phyloP scores from a whole-genome alignment of 2,888 invertebrate genomes.

The Euzophera pinguis region DNA sequence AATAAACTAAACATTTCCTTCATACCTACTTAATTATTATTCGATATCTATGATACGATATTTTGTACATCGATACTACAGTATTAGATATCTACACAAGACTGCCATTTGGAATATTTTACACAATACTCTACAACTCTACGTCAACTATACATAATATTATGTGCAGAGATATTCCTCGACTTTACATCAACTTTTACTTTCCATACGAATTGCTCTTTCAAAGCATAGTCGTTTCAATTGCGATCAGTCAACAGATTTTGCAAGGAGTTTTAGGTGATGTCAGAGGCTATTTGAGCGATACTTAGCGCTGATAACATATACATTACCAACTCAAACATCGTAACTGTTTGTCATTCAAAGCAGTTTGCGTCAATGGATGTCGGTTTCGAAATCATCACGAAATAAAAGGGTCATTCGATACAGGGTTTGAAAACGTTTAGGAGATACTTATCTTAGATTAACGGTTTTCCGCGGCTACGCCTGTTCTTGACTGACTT shows the following conservation, averaged over 20 bases:
- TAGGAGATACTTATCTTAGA: constrained; percentile 12
- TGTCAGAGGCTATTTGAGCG: constrained; percentile 3
- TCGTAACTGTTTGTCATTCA: constrained; percentile 14
- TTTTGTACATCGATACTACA: too few relatives aligned
- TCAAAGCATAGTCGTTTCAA: neutral
- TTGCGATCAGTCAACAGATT: neutral
- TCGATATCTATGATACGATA: too few relatives aligned
- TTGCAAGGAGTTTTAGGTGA: constrained; percentile 8
- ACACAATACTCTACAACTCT: too few relatives aligned
- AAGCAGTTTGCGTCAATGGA: constrained; percentile 13
- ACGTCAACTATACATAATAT: too few relatives aligned
- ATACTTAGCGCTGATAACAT: constrained; percentile 9
- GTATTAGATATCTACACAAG: too few relatives aligned
- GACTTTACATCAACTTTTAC: neutral
- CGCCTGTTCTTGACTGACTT: constrained; percentile 5
- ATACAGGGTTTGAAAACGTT: constrained; percentile 8
- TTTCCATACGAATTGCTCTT: neutral
- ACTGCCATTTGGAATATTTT: too few relatives aligned
- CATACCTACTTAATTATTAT: too few relatives aligned
- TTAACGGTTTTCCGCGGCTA: constrained; percentile 10
- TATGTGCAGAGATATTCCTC: neutral
- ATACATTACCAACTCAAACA: constrained; percentile 12
- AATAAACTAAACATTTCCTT: too few relatives aligned
- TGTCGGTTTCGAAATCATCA: constrained; percentile 9
- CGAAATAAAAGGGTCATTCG: constrained; percentile 13